Conservation (phyloP, 2,797 vertebrate species). For the Setipinna tenuifilis region DNA sequence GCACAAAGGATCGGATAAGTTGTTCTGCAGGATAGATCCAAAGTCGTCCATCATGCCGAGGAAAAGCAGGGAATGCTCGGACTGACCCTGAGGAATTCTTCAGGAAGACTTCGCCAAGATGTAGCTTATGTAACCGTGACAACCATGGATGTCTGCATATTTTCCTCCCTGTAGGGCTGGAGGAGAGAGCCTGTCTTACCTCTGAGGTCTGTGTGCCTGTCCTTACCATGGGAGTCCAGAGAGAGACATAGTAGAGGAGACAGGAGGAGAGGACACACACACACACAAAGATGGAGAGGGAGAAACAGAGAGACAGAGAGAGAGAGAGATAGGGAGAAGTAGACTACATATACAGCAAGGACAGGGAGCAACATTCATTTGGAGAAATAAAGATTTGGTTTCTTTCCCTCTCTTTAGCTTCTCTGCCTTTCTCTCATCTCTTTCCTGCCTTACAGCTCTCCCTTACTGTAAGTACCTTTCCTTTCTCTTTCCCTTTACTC, state of each 20-base stretch:
- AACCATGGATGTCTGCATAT: background rate
- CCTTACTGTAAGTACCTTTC: background rate
- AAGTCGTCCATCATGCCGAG: background rate
- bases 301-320: background rate
- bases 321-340: background rate
- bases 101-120: background rate
- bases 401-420: background rate
- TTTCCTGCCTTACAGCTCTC: background rate
- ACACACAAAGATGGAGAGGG: background rate
- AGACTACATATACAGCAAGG: background rate
- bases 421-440: background rate
- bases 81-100: slow-evolving; percentile 11
- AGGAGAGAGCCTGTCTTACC: background rate
- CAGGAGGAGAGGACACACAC: background rate
- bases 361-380: background rate
- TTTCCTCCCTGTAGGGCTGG: background rate
- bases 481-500: background rate
- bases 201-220: slow-evolving; percentile 3
- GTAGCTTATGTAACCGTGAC: background rate
- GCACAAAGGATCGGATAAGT: background rate
- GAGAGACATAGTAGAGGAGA: background rate
- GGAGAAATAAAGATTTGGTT: background rate
- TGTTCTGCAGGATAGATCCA: background rate
- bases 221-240: background rate
- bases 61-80: background rate